Evolutionary conservation across 2,888 invertebrate genomes (phyloP).

Genomic region (Drosophila maculinotata): DNA sequence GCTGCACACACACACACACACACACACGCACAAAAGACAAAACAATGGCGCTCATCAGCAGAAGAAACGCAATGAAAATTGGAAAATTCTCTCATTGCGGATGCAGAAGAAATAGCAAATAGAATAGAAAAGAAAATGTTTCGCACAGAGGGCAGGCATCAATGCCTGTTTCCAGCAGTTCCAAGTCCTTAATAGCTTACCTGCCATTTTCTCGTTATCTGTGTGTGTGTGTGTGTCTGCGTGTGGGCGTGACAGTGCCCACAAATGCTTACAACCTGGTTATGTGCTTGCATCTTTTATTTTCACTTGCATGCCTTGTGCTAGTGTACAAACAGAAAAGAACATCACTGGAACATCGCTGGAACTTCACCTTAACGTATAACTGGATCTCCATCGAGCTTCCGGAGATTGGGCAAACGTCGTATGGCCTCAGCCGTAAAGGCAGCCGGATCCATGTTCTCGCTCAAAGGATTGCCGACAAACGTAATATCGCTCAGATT

Average conservation of each 20-base stretch:
- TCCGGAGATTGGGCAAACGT: slow-evolving; percentile 91
- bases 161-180: slow-evolving; percentile 22
- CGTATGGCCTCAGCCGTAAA: slow-evolving; percentile 91
- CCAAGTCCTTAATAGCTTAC: slow-evolving; percentile 34
- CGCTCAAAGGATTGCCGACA: slow-evolving; percentile 92
- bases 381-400: slow-evolving; percentile 90
- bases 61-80: slow-evolving; percentile 73
- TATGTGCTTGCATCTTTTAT: slow-evolving; percentile 40
- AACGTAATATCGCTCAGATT: slow-evolving; percentile 92
- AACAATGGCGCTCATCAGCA: slow-evolving; percentile 78
- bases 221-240: not conserved
- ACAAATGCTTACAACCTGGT: not conserved
- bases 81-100: slow-evolving; percentile 58
- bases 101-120: slow-evolving; percentile 42
- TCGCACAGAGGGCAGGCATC: slow-evolving; percentile 19
- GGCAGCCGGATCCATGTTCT: slow-evolving; percentile 89
- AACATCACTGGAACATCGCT: not conserved
- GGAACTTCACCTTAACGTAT: slow-evolving; percentile 56
- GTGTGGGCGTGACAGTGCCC: slow-evolving; percentile 17
- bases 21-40: slow-evolving; percentile 23
- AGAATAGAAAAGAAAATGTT: slow-evolving; percentile 53
- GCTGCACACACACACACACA: slow-evolving; percentile 2
- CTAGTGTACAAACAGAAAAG: not conserved
- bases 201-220: slow-evolving; percentile 23
- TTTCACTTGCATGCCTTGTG: slow-evolving; percentile 20